Conservation (phyloP, 2,888 invertebrate species). For the Altica lythri region DNA sequence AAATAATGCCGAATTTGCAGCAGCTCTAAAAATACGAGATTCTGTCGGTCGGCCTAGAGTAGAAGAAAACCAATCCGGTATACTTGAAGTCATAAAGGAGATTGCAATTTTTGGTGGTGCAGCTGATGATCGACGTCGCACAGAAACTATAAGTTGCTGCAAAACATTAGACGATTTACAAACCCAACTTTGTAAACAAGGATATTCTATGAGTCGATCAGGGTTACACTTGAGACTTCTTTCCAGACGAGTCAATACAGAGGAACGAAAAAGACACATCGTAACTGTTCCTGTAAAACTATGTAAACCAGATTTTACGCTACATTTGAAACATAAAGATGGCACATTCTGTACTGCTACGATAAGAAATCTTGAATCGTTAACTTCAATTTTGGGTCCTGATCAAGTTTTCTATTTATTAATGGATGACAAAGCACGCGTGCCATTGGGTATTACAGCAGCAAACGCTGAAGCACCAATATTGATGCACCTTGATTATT, state of each 20-base stretch:
- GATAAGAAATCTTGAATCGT: neutral
- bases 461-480: neutral
- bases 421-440: neutral
- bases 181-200: neutral
- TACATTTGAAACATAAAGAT: neutral
- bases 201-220: neutral
- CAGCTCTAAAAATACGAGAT: neutral
- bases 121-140: too few species aligned
- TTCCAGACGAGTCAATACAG: neutral
- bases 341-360: neutral
- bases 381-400: neutral
- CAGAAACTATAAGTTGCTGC: too few species aligned
- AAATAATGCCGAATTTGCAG: too few species aligned
- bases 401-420: neutral
- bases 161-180: too few species aligned
- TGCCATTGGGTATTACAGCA: too few species aligned
- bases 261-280: too few species aligned
- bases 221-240: neutral
- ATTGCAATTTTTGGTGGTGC: neutral
- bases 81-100: neutral
- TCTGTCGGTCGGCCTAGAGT: neutral
- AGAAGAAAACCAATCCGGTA: too few species aligned
- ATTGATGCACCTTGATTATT: neutral
- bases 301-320: too few species aligned
- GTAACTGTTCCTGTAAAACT: neutral